Base-by-base conservation (phyloP, 2,797 vertebrate genomes). In the Crenuchus spilurus region DNA sequence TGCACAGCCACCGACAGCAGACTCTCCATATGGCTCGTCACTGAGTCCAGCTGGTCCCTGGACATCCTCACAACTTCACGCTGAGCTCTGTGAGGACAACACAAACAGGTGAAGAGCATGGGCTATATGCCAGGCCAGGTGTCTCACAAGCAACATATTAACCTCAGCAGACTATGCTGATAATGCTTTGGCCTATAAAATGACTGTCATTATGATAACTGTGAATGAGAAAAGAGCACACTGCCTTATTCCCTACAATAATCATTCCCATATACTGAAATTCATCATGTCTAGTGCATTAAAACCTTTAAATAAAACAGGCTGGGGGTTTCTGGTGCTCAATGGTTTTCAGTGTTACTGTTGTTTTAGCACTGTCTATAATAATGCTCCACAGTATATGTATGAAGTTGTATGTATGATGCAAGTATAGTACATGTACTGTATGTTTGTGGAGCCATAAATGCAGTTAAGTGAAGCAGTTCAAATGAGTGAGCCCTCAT, bases 11-110 rank as follows among this genome's bases (percentile, higher is more conserved):
- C 73, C 0, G 48, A 62, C 11, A 88, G 78, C 44, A 87, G 80
- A 1, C 65, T 70, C 71, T 86, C 83, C 58, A 84, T 77, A 0
- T 80, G 81, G 58, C 68, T 80, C 33, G 68, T 70, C 75, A 83
- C 76, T 0, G 80, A 71, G 31, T 82, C 81, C 31, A 81, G 33
- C 61, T 77, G 75, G 42, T 74, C 74, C 46, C 44, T 62, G 2
- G 80, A 75, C 80, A 83, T 79, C 48, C 44, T 73, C 60, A 37
- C 55, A 24, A 48, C 39, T 61, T 52, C 11, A 46, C 55, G 37
- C 28, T 48, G 69, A 39, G 64, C 4, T 57, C 54, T 57, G 54
- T 33, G 5, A 13, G 42, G 55, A 48, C 31, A 20, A 26, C 11
- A n/a, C 22, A 28, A 61, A 51, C 13, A 44, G 14, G 11, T 46